Conservation (phyloP, 1,140 invertebrate species). For the Eulimnadia texana region DNA sequence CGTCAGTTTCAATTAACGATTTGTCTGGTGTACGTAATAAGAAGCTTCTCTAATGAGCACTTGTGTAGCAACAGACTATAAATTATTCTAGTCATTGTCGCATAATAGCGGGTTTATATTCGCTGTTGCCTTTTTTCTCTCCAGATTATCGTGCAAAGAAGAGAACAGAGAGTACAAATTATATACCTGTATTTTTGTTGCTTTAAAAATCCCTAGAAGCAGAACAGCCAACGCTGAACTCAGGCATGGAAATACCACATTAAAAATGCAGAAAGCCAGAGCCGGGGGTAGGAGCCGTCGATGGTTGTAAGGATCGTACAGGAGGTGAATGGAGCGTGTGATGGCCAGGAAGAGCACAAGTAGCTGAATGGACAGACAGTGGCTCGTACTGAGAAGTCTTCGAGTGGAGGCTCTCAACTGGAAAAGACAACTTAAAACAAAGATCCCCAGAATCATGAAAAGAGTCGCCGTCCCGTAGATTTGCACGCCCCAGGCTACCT, state of each 20-base stretch:
- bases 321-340: conserved; percentile 65
- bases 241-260: conserved; percentile 64
- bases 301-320: conserved; percentile 78
- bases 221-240: conserved; percentile 70
- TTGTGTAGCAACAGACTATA: too few species aligned
- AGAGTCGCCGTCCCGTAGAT: conserved; percentile 67
- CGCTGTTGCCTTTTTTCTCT: too few species aligned
- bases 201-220: conserved; percentile 63
- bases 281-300: conserved; percentile 55
- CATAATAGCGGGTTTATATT: too few species aligned
- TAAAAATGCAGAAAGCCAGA: conserved; percentile 58
- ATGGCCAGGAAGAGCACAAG: conserved; percentile 63
- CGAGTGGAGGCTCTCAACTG: conserved; percentile 21
- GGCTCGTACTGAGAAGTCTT: conserved; percentile 35
- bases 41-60: too few species aligned
- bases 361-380: conserved; percentile 67
- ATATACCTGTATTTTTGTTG: conserved; percentile 32
- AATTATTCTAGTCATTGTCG: too few species aligned
- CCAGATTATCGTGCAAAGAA: too few species aligned
- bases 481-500: conserved; percentile 73
- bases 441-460: conserved; percentile 63
- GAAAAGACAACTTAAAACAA: conserved; percentile 41
- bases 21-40: too few species aligned
- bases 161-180: too few species aligned
- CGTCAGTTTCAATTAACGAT: too few species aligned